Conservation (phyloP, 2,797 vertebrate species). For the Glossophaga mutica region DNA sequence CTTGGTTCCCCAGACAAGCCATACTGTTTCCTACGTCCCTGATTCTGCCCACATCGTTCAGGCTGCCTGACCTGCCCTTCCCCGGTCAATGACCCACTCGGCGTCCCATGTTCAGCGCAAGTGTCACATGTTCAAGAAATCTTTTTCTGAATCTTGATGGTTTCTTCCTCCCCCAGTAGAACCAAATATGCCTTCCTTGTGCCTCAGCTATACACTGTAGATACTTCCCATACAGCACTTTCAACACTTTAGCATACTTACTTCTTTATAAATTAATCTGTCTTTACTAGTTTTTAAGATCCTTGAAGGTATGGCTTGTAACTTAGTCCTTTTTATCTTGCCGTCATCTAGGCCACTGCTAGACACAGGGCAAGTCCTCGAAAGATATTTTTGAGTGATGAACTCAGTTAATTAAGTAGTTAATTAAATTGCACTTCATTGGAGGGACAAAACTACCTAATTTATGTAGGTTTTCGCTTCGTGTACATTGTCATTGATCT, state of each 20-base stretch:
- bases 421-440: not conserved
- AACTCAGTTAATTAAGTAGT: conserved; percentile 7
- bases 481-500: not conserved
- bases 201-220: not conserved
- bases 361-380: not conserved
- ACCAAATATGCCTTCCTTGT: not conserved
- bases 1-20: not conserved
- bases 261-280: not conserved
- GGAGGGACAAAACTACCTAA: not conserved
- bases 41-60: not conserved
- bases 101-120: not conserved
- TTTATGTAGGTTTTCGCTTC: conserved; percentile 22
- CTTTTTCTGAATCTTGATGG: not conserved
- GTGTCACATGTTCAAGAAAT: not conserved
- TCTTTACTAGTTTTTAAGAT: not conserved
- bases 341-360: not conserved
- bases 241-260: not conserved
- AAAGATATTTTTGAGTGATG: not conserved
- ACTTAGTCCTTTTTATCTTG: not conserved
- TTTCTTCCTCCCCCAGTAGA: not conserved
- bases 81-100: not conserved
- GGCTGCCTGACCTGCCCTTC: not conserved
- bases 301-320: not conserved
- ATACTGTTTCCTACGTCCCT: not conserved
- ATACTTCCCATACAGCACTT: not conserved